A percentile compares a stretch with the other conserved stretches of the same genome.
phyloP scores from a whole-genome alignment of 2,888 invertebrate genomes.

The Rhamnusium bicolor region DNA sequence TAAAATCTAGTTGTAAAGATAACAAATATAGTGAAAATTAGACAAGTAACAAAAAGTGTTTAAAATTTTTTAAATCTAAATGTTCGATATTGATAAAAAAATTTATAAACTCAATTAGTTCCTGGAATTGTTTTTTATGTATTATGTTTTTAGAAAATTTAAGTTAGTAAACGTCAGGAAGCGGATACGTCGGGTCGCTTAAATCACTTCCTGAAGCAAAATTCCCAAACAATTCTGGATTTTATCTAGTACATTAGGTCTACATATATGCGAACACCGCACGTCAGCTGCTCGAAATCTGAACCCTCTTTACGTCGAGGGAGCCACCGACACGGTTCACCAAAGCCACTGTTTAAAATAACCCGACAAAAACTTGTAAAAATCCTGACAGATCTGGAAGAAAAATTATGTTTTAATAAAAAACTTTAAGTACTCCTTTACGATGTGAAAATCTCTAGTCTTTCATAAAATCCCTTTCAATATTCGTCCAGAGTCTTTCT shows the following conservation, averaged over 20 bases:
- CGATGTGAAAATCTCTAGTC: not conserved
- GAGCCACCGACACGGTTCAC: not conserved
- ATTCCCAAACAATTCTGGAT: not conserved
- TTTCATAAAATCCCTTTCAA: not conserved
- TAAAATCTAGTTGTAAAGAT: too few species aligned
- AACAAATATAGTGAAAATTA: too few species aligned
- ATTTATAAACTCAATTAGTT: too few species aligned
- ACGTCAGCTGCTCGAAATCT: not conserved
- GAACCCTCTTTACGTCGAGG: not conserved
- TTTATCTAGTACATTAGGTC: not conserved
- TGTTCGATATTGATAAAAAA: too few species aligned
- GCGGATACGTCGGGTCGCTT: not conserved
- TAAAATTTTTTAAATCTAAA: too few species aligned
- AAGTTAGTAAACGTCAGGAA: too few species aligned
- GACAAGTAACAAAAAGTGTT: too few species aligned
- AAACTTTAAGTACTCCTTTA: not conserved
- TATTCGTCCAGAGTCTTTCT: not conserved
- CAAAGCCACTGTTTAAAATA: not conserved
- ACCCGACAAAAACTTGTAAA: not conserved
- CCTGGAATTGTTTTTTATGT: too few species aligned
- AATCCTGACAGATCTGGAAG: not conserved
- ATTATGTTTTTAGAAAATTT: too few species aligned
- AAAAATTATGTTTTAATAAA: slow-evolving; percentile 3
- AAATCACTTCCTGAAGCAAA: not conserved
- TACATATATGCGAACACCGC: not conserved